Evolutionary conservation across 2,113 vertebrate genomes (phyloP), one percentile per base, ranked within the genome.

Genomic region (Sylvilagus bachmani): DNA sequence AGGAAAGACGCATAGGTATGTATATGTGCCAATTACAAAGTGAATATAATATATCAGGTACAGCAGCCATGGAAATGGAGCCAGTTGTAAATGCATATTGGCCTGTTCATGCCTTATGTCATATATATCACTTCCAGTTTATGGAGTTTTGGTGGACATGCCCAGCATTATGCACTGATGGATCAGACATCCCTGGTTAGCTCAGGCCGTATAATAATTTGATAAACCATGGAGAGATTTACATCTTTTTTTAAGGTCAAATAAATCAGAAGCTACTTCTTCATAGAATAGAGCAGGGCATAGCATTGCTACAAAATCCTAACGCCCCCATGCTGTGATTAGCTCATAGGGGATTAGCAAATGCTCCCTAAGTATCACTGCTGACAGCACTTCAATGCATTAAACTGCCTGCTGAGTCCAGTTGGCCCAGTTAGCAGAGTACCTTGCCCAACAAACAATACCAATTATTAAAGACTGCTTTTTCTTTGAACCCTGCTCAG

Each of bases 291-390:
- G 3, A 16, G 73, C 83, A 67, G 29, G 8, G 3, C 4, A 61
- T 17, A 83, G 1, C 10, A 53, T 33, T 92, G 7, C 16, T 87
- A 8, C 36, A 44, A 66, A 90, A 73, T 90, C 13, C n/a, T 91
- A 81, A 64, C 53, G 6, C 29, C 16, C 8, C 8, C 81, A 1
- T 67, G 10, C 31, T 49, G 4, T 55, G 61, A 24, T 77, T 49
- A 44, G 10, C 10, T 5, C 6, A 19, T 4, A 80, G 19, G 19
- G 2, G 0, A 16, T 17, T 1, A 51, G 0, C 19, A 70, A 88
- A 25, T 4, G 3, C 22, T 66, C 22, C 10, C 24, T 62, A 44
- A 44, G 44, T 44, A 44, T 44, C 44, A 44, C 44, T 44, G 6
- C 44, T 44, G 44, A 44, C 44, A 44, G 44, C 44, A 44, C 44